A percentile compares a stretch with the other conserved stretches of the same genome.
Evolutionary conservation across 2,888 invertebrate species (phyloP).

Genomic region (Bembecia ichneumoniformis): DNA sequence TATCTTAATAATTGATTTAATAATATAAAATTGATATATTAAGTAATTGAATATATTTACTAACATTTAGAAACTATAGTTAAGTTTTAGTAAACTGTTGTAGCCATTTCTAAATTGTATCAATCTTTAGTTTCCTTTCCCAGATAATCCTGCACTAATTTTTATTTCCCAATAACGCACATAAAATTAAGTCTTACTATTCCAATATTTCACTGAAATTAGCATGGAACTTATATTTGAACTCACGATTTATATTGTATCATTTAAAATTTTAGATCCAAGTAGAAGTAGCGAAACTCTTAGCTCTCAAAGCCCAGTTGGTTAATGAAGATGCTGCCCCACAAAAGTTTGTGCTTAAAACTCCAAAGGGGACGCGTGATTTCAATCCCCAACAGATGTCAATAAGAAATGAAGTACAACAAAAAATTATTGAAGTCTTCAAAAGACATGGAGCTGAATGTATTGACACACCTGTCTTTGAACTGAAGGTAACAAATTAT

Average conservation of each 20-base stretch:
- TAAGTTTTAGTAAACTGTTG: no score
- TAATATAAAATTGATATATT: no score
- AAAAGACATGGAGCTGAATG: conserved; percentile 98
- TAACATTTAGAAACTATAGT: no score
- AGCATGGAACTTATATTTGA: not conserved
- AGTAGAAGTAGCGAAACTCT: conserved; percentile 85
- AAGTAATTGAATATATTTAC: no score
- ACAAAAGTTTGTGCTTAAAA: conserved; percentile 90
- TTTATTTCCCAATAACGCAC: no score
- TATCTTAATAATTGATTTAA: no score
- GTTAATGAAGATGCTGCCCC: conserved; percentile 68
- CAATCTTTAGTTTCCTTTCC: no score
- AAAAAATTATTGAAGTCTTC: conserved; percentile 90
- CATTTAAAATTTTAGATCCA: conserved; percentile 76
- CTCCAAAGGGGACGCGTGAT: conserved; percentile 95
- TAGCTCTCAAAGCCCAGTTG: conserved; percentile 84
- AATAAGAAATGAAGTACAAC: conserved; percentile 86
- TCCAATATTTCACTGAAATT: no score
- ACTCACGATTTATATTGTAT: not conserved
- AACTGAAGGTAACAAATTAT: conserved; percentile 81
- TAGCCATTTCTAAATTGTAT: no score
- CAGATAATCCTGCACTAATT: no score
- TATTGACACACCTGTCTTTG: conserved; percentile 98
- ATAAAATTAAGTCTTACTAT: conserved; percentile 3
- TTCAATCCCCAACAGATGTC: conserved; percentile 97